Conservation (phyloP, 1,140 invertebrate genomes). For the Patella vulgata region DNA sequence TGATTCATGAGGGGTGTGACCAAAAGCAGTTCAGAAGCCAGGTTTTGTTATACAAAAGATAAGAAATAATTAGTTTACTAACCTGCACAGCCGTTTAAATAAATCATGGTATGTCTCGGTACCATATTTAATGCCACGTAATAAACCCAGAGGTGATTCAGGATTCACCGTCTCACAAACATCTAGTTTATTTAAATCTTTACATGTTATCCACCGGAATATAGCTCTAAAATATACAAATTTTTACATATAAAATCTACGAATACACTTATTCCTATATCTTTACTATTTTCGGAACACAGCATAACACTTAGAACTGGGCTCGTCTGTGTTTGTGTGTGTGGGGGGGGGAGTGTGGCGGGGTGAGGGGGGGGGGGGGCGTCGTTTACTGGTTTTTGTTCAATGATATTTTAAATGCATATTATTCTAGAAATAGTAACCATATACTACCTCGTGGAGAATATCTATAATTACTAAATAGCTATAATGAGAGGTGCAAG, state of each 20-base stretch:
- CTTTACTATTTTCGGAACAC: no score
- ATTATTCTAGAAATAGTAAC: no score
- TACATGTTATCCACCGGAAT: conserved; percentile 99
- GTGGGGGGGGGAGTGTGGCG: background rate
- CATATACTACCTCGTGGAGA: no score
- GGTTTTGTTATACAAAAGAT: background rate
- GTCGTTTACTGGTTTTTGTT: no score
- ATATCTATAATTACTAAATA: no score
- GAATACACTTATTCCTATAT: no score
- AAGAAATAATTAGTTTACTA: conserved; percentile 15
- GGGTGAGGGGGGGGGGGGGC: background rate
- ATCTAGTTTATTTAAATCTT: conserved; percentile 98
- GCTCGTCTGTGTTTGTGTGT: no score
- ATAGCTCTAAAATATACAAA: conserved; percentile 77
- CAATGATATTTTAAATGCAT: no score
- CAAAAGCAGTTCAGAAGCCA: no score
- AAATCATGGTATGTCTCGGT: conserved; percentile 99
- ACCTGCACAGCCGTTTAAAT: conserved; percentile 87
- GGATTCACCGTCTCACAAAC: conserved; percentile 70
- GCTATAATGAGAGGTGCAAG: no score
- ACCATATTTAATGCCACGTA: conserved; percentile 97
- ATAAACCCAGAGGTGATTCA: conserved; percentile 94
- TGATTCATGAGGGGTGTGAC: no score
- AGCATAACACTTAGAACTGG: no score
- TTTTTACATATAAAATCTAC: background rate